Conservation (phyloP, 2,888 invertebrate genomes). For the Disparrhopalites patrizii region DNA sequence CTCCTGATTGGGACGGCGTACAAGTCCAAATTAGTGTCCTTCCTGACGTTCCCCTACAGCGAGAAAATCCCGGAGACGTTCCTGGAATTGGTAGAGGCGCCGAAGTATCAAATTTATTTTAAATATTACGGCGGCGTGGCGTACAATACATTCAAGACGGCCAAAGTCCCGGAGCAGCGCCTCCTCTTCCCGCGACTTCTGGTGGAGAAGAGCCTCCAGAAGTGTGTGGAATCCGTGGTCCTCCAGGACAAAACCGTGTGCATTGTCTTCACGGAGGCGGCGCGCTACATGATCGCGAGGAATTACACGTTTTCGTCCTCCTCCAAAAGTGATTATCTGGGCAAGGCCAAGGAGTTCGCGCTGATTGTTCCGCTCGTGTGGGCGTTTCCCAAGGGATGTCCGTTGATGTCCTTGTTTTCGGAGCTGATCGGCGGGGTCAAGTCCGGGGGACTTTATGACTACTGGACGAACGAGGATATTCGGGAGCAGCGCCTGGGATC, state of each 20-base stretch:
- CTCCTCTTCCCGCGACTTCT: conserved; percentile 13
- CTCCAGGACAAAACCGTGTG: conserved; percentile 21
- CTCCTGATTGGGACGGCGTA: conserved; percentile 33
- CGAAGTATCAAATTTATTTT: conserved; percentile 24
- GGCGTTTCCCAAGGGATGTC: conserved; percentile 30
- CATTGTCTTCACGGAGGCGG: conserved; percentile 25
- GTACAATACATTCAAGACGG: conserved; percentile 19
- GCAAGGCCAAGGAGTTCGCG: conserved; percentile 30
- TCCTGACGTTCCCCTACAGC: conserved; percentile 30
- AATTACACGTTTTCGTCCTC: conserved; percentile 25
- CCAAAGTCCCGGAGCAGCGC: conserved; percentile 20
- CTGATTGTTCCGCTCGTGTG: conserved; percentile 29
- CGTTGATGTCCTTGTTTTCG: conserved; percentile 15
- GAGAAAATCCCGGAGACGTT: conserved; percentile 30
- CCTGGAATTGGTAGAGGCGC: conserved; percentile 16
- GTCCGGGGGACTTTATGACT: conserved; percentile 20
- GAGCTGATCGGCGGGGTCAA: conserved; percentile 7
- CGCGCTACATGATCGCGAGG: conserved; percentile 22
- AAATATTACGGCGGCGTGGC: conserved; percentile 34
- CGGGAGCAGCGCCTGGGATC: neutral
- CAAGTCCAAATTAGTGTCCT: conserved; percentile 30
- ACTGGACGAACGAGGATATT: conserved; percentile 15
- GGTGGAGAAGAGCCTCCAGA: conserved; percentile 19
- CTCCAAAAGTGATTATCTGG: neutral
- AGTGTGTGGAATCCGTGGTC: conserved; percentile 26